Base-by-base conservation (phyloP, 2,113 vertebrate species). In the Odontesthes bonariensis region DNA sequence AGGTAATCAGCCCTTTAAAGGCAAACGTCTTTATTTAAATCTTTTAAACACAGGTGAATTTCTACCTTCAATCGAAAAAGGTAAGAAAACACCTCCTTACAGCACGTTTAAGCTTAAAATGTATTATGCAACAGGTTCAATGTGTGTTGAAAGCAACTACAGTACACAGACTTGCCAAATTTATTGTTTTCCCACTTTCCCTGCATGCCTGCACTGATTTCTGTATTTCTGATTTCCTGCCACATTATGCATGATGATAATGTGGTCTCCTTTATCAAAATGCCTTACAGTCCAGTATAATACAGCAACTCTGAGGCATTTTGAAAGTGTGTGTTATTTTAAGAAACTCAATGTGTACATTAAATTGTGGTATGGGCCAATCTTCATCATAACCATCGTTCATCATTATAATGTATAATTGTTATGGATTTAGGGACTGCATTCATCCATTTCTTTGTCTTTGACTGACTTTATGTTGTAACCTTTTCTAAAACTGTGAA, bases 1-100 rank as follows among this genome's bases (percentile, higher is more conserved):
- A 23, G 8, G 31, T 16, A 67, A 20, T n/a, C 4, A 4, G 40
- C n/a, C 14, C 4, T 6, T 62, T 46, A 10, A 53, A 57, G 61
- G 38, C 13, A 53, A 40, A 46, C 44, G 0, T 64, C 4, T 65
- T 38, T 38, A 0, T 19, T 52, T 17, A 40, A 58, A 20, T 53
- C 19, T 61, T 73, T 74, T 68, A 68, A 70, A 54, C 76, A 3
- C 20, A 95, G 94, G 92, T 47, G 76, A 92, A 89, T 94, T 95
- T 88, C 73, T 94, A 55, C 94, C 94, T 68, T 84, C 93, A 17
- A 38, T 79, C 14, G 91, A 89, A 71, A 91, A 93, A 93, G 92
- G 94, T 95, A 90, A 87, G 92, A 84, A 64, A 70, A 64, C 7
- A 10, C 3, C 14, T 27, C 19, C 11, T 0, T 62, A 8, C 16